Evolutionary conservation across 2,113 vertebrate species (phyloP), one percentile per base, ranked within the genome.

Genomic region (Heliornis fulica): DNA sequence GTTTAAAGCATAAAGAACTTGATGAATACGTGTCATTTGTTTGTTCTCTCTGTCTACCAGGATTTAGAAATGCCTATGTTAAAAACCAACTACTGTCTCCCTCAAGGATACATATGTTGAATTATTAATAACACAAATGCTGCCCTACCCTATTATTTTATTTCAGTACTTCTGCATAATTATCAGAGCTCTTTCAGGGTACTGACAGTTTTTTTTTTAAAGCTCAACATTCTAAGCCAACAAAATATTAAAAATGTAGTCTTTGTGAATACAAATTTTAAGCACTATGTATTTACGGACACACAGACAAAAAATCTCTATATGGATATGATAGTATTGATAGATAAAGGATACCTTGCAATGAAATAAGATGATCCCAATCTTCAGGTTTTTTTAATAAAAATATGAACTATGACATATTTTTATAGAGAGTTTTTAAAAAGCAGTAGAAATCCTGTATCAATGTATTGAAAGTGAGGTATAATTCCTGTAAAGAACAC

Each of bases 101-200:
- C 46, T 51, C 28, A 76, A 88, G n/a, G 64, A 78, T 45, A 34
- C 29, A 34, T 45, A 59, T 4, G 0, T n/a, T 95, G 64, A 91
- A 97, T 93, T 95, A 91, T 93, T 95, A 94, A 92, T 76, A 89
- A 72, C 41, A 76, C 9, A 89, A 92, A 90, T 50, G 38, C 11
- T 93, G 96, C 64, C 29, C 60, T 70, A 29, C 29, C 32, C 53
- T 63, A 21, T 65, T 83, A 57, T 83, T 93, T 96, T 89, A 87
- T 89, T 95, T 93, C 53, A 66, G 32, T 57, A 43, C 40, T 93
- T 94, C 72, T 63, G 15, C 21, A 84, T 90, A 93, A 79, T 92
- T 87, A 78, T 56, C 48, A 80, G 38, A 91, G 63, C 29, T 85
- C 65, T 89, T 90, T 83, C 72, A 84, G 46, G 29, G 31, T n/a